A percentile compares a stretch with the other conserved stretches of the same genome.
Evolutionary conservation across 2,888 invertebrate genomes (phyloP).

Genomic region (Dendrolimus pini): DNA sequence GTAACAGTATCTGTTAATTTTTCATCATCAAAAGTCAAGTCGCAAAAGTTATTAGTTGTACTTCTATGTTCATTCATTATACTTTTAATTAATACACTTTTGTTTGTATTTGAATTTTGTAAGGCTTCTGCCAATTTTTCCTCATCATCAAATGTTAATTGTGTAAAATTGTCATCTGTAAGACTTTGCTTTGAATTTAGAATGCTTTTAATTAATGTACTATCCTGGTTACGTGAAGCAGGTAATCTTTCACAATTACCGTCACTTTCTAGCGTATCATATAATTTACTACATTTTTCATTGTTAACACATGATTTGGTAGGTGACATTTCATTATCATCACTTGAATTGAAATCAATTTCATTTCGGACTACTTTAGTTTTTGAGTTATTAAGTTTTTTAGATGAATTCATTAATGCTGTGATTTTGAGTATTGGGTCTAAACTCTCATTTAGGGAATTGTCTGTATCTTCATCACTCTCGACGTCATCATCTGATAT

Average conservation of each 20-base stretch:
- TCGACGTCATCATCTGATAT: slow-evolving; percentile 39
- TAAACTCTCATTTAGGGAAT: slow-evolving; percentile 46
- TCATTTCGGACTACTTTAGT: slow-evolving; percentile 17
- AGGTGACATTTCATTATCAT: not conserved
- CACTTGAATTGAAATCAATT: slow-evolving; percentile 8
- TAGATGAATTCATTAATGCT: slow-evolving; percentile 38
- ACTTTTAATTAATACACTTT: slow-evolving; percentile 3
- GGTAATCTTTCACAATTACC: not conserved
- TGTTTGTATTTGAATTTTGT: slow-evolving; percentile 6
- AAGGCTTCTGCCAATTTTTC: not conserved
- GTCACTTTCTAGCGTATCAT: slow-evolving; percentile 25
- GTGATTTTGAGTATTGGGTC: slow-evolving; percentile 48
- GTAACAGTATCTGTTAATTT: not conserved
- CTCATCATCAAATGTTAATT: not conserved
- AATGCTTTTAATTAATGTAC: not conserved
- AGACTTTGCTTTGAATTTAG: not conserved
- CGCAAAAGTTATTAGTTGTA: slow-evolving; percentile 1
- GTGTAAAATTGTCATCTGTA: not conserved
- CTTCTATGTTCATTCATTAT: not conserved
- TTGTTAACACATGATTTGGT: slow-evolving; percentile 4
- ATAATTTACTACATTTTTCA: slow-evolving; percentile 25
- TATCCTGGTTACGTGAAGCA: not conserved
- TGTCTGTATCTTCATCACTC: slow-evolving; percentile 29
- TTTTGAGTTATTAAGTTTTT: slow-evolving; percentile 16
- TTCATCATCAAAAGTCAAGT: slow-evolving; percentile 1